Evolutionary conservation across 2,113 vertebrate species (phyloP).

Genomic region (Tricholaema leucomelas): DNA sequence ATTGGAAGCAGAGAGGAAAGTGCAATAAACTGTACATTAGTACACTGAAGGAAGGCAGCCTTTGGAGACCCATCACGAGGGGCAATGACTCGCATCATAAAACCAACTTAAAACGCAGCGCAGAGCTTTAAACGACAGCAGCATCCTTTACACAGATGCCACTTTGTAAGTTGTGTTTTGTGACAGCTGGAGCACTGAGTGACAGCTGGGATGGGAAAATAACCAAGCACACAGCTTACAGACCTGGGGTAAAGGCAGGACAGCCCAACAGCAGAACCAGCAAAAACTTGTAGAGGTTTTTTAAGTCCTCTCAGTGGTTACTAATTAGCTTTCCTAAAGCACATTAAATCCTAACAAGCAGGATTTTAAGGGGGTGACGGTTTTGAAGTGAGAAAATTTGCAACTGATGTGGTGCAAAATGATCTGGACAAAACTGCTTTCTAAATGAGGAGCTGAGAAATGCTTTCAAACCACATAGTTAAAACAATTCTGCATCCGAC

Average conservation of each 20-base stretch:
- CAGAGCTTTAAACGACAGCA: conserved; percentile 11
- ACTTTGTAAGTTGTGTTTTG: neutral
- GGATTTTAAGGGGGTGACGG: neutral
- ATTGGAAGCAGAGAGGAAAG: neutral
- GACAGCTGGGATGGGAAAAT: conserved; percentile 37
- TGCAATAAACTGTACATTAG: conserved; percentile 31
- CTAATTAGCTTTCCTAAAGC: neutral
- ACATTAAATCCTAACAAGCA: neutral
- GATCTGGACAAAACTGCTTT: neutral
- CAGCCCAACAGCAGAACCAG: neutral
- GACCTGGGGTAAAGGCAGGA: neutral
- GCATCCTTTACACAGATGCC: conserved; percentile 38
- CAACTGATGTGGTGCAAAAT: neutral
- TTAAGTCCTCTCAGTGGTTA: neutral
- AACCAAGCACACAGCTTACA: neutral
- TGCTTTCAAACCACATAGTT: neutral
- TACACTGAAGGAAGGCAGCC: neutral
- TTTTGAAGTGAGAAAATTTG: neutral
- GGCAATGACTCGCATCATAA: conserved; percentile 37
- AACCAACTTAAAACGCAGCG: conserved; percentile 23
- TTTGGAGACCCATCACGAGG: neutral
- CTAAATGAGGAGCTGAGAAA: neutral
- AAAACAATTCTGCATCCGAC: neutral
- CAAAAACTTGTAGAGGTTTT: neutral
- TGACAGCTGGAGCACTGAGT: conserved; percentile 17